Evolutionary conservation across 1,140 invertebrate species (phyloP).

Genomic region (Eupristina koningsbergeri): DNA sequence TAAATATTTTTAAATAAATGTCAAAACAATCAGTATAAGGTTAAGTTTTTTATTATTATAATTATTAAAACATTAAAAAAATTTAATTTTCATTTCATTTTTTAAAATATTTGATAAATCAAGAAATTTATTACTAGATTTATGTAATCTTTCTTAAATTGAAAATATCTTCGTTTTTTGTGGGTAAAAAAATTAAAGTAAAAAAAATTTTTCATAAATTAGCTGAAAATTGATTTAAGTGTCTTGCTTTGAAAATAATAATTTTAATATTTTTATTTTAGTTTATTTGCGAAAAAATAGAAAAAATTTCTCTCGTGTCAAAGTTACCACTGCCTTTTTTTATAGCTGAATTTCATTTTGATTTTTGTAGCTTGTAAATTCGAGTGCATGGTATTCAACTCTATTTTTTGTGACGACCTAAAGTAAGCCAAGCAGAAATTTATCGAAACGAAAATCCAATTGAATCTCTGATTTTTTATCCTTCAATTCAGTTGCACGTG

Average conservation of each 20-base stretch:
- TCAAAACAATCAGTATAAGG: no score
- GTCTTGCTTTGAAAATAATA: background rate
- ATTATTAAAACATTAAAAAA: no score
- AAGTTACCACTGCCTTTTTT: slow-evolving; percentile 6
- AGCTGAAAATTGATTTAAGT: background rate
- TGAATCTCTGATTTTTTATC: slow-evolving; percentile 43
- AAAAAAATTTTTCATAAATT: background rate
- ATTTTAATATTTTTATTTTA: background rate
- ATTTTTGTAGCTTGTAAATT: background rate
- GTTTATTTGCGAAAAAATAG: background rate
- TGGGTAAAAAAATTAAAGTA: background rate
- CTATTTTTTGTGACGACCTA: background rate
- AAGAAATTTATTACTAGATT: no score
- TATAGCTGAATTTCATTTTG: background rate
- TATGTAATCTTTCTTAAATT: no score
- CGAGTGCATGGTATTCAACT: background rate
- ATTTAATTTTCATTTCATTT: no score
- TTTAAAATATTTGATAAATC: no score
- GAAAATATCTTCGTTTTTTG: no score
- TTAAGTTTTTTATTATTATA: no score
- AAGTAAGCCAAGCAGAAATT: slow-evolving; percentile 51
- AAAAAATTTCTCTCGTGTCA: background rate
- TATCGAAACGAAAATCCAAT: slow-evolving; percentile 52
- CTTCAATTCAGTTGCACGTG: background rate
- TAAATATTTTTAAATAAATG: no score